Conservation (phyloP, 2,888 invertebrate genomes). For the Unio delphinus region DNA sequence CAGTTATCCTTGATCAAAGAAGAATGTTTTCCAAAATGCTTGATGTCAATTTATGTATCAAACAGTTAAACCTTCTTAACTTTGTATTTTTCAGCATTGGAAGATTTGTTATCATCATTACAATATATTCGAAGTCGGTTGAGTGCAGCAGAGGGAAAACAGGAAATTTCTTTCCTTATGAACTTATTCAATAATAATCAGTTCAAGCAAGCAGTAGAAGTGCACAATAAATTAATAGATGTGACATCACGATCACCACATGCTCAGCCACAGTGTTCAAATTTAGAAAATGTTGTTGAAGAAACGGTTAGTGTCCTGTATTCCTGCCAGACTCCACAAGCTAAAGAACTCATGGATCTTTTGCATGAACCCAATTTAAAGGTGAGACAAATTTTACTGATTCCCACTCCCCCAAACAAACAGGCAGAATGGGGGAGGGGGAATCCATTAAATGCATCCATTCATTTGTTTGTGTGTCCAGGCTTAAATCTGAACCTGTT, state of each 20-base stretch:
- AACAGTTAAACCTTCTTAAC: too few species aligned
- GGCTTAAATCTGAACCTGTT: too few species aligned
- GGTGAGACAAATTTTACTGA: conserved; percentile 30
- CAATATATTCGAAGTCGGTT: conserved; percentile 45
- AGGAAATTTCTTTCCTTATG: conserved; percentile 54
- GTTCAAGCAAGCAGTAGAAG: conserved; percentile 60
- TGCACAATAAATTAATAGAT: conserved; percentile 61
- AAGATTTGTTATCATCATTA: conserved; percentile 45
- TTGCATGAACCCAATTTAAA: conserved; percentile 50
- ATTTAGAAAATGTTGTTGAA: conserved; percentile 37
- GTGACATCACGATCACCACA: conserved; percentile 51
- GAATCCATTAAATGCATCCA: too few species aligned
- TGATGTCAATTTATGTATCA: too few species aligned
- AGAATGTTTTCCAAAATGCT: too few species aligned
- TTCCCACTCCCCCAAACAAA: too few species aligned
- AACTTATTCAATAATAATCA: conserved; percentile 59
- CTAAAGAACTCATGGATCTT: conserved; percentile 47
- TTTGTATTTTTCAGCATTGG: conserved; percentile 32
- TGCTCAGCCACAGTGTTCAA: conserved; percentile 41
- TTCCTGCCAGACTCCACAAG: conserved; percentile 33
- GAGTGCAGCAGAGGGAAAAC: conserved; percentile 51
- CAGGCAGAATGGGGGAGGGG: too few species aligned
- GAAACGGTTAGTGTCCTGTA: conserved; percentile 41
- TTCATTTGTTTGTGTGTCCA: too few species aligned
- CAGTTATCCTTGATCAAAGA: too few species aligned